Evolutionary conservation across 2,888 invertebrate genomes (phyloP), one percentile per base, ranked within the genome.

Genomic region (Cheiracanthium punctorium): DNA sequence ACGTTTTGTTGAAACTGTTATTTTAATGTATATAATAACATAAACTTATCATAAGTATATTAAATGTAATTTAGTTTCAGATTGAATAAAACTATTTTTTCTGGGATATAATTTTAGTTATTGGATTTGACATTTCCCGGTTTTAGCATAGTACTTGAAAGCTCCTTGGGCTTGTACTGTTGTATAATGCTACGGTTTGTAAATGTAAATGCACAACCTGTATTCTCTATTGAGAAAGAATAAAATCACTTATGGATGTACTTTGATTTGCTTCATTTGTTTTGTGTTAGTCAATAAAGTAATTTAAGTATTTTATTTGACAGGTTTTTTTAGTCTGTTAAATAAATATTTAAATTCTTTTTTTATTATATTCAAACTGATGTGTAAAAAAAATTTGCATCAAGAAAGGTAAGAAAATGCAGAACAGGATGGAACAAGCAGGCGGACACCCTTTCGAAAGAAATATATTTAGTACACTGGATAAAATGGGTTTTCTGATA

Each of bases 141-240:
- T 71, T 71, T 71, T 24, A 71, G 71, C 71, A 20, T 41, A 43
- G 33, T 41, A 41, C 8, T 71, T 12, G 29, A n/a, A 20, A 67
- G 65, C 48, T 65, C 43, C 43, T 28, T 43, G 24, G 29, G 67
- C 67, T 20, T 65, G 30, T 20, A 67, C 4, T 65, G 12, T 29
- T 58, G 65, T 43, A 67, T 43, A 41, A 64, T 71, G 43, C 41
- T 41, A 71, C 67, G 69, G 33, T 81, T 73, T 73, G 73, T 73
- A 67, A 48, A 48, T 81, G 67, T 73, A 73, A 74, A 67, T 81
- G 80, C 73, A 81, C 80, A 64, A 43, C 73, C 72, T 81, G 80
- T 81, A 81, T 81, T 81, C 73, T 81, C 80, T 74, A 81, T 81
- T 81, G 80, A 81, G 80, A 81, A 81, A n/a, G 67, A 81, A 72